Percentiles rank a stretch among this genome's conserved stretches.
These are phyloP conservation scores for Lineus longissimus DNA, from an alignment of 1,140 invertebrate species.

Conservation along the genomic window DNA sequence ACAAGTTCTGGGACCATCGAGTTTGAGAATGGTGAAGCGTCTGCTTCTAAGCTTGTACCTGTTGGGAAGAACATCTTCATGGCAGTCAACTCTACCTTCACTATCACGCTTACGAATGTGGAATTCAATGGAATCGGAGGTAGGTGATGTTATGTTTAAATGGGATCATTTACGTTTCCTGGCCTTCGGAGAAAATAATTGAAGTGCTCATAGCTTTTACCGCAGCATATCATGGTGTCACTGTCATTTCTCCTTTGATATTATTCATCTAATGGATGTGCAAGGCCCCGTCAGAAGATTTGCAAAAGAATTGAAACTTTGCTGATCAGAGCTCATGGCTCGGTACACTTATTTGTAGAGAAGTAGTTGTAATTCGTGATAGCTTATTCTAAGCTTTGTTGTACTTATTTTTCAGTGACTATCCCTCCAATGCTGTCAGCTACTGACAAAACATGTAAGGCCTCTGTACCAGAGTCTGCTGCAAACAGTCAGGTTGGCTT, in stretches of 20 bases:
- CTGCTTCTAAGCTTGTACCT: constrained; percentile 17
- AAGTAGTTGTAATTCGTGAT: background rate
- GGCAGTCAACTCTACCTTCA: constrained; percentile 37
- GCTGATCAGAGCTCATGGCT: no score
- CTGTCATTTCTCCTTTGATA: no score
- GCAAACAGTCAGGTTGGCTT: constrained; percentile 46
- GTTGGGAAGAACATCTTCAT: constrained; percentile 41
- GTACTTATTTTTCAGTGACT: constrained; percentile 25
- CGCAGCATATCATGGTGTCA: no score
- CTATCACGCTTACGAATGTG: constrained; percentile 32
- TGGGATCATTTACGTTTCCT: background rate
- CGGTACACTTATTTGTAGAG: no score
- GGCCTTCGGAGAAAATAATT: no score
- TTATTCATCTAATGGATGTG: no score
- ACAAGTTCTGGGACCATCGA: no score
- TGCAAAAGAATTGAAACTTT: no score
- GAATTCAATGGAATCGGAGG: constrained; percentile 35
- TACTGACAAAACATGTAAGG: constrained; percentile 25
- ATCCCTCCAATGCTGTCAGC: constrained; percentile 27
- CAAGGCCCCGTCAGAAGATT: no score
- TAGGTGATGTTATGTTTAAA: constrained; percentile 6
- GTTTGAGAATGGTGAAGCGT: constrained; percentile 31
- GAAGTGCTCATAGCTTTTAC: no score
- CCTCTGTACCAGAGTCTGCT: constrained; percentile 34
- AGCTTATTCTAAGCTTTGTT: background rate